Conservation (phyloP, 1,140 invertebrate species). For the Tachypleus tridentatus region DNA sequence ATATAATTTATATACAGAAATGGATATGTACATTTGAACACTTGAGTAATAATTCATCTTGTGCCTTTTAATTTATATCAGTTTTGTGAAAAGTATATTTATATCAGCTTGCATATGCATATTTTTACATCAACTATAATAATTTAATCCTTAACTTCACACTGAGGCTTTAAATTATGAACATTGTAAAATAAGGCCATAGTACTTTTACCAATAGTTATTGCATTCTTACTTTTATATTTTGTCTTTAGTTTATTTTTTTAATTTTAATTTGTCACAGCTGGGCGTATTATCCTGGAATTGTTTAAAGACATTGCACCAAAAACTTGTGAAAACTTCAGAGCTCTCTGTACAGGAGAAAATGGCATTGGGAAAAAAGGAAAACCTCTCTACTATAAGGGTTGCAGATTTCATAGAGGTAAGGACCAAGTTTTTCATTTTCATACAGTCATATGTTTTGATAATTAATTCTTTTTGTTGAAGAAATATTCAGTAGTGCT, state of each 20-base stretch:
- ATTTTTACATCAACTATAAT: no score
- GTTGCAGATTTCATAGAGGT: constrained; percentile 57
- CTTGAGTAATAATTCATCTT: no score
- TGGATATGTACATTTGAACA: no score
- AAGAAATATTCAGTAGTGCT: no score
- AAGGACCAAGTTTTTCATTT: constrained; percentile 17
- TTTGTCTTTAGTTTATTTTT: constrained; percentile 28
- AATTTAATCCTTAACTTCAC: no score
- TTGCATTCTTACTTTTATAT: neutral
- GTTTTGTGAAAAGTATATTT: no score
- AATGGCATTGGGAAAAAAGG: constrained; percentile 64
- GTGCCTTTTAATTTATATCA: no score
- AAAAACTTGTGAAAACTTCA: constrained; percentile 85
- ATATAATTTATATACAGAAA: no score
- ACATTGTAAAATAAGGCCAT: neutral
- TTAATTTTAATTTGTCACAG: constrained; percentile 5
- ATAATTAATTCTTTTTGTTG: no score
- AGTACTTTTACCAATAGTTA: neutral
- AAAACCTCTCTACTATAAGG: constrained; percentile 25
- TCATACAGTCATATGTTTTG: neutral
- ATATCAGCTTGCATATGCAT: no score
- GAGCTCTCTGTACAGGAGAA: constrained; percentile 75
- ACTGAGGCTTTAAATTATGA: constrained; percentile 2
- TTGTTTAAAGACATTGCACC: constrained; percentile 71
- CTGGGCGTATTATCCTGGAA: constrained; percentile 65